Percentiles rank a stretch among this genome's conserved stretches.
Evolutionary conservation across 2,888 invertebrate species (phyloP).

Genomic region (Theristus sp.): DNA sequence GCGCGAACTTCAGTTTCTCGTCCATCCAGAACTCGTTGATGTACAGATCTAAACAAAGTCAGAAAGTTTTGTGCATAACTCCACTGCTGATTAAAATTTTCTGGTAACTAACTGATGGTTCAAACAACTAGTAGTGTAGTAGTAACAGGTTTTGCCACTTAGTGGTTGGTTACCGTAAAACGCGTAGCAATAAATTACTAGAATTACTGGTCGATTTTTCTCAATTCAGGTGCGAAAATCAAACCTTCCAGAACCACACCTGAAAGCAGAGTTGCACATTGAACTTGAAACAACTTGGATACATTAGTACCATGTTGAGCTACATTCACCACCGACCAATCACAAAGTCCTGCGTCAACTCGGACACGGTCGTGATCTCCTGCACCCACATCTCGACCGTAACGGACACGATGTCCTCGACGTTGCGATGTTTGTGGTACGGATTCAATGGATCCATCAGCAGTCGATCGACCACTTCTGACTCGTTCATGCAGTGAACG

Average conservation of each 20-base stretch:
- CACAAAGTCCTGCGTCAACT: constrained; percentile 27
- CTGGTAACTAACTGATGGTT: too few relatives aligned
- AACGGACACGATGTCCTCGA: not conserved
- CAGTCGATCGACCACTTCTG: not conserved
- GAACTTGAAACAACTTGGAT: too few relatives aligned
- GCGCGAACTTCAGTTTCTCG: constrained; percentile 21
- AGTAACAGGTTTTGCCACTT: too few relatives aligned
- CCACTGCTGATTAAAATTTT: too few relatives aligned
- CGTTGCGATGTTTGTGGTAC: constrained; percentile 3
- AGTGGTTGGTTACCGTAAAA: too few relatives aligned
- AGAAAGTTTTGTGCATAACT: not conserved
- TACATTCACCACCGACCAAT: constrained; percentile 15
- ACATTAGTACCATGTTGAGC: too few relatives aligned
- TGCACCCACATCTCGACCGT: constrained; percentile 6
- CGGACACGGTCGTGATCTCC: constrained; percentile 19
- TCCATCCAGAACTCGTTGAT: constrained; percentile 29
- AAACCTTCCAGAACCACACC: too few relatives aligned
- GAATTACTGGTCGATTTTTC: too few relatives aligned
- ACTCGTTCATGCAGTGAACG: not conserved
- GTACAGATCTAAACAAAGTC: constrained; percentile 27
- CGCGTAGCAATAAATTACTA: too few relatives aligned
- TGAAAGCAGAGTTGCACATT: too few relatives aligned
- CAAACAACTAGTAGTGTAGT: too few relatives aligned
- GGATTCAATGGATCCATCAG: not conserved
- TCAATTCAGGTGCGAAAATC: too few relatives aligned